Evolutionary conservation across 2,888 invertebrate species (phyloP).

Genomic region (Cheilosia soror): DNA sequence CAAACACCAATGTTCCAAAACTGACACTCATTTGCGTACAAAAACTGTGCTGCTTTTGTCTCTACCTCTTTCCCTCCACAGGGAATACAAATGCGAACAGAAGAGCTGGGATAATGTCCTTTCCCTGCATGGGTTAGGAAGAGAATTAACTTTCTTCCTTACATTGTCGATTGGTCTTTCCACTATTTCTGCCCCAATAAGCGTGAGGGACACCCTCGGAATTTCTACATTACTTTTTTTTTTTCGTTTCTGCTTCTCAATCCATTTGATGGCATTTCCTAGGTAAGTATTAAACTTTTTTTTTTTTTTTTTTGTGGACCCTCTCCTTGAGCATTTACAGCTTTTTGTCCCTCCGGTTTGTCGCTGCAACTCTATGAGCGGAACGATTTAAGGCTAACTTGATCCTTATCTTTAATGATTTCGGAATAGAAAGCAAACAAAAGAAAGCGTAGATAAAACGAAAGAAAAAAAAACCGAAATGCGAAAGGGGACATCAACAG

Average conservation of each 20-base stretch:
- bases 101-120: constrained; percentile 43
- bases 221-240: constrained; percentile 50
- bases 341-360: not conserved
- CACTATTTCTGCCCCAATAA: constrained; percentile 5
- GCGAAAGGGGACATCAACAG: constrained; percentile 15
- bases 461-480: constrained; percentile 26
- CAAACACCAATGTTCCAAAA: no score
- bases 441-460: constrained; percentile 54
- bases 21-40: no score
- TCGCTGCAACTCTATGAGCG: constrained; percentile 39
- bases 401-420: constrained; percentile 83
- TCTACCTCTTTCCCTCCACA: not conserved
- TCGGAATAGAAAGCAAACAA: constrained; percentile 75
- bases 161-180: constrained; percentile 49
- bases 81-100: not conserved
- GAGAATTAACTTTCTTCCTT: constrained; percentile 37
- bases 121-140: constrained; percentile 19
- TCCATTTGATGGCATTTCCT: constrained; percentile 64
- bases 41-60: not conserved
- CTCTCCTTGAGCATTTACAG: constrained; percentile 34
- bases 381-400: constrained; percentile 80
- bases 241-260: constrained; percentile 52
- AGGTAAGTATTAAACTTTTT: constrained; percentile 64
- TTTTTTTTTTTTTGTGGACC: constrained; percentile 38
- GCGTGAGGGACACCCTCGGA: constrained; percentile 37